Evolutionary conservation across 2,113 vertebrate genomes (phyloP).

Genomic region (Corapipo altera): DNA sequence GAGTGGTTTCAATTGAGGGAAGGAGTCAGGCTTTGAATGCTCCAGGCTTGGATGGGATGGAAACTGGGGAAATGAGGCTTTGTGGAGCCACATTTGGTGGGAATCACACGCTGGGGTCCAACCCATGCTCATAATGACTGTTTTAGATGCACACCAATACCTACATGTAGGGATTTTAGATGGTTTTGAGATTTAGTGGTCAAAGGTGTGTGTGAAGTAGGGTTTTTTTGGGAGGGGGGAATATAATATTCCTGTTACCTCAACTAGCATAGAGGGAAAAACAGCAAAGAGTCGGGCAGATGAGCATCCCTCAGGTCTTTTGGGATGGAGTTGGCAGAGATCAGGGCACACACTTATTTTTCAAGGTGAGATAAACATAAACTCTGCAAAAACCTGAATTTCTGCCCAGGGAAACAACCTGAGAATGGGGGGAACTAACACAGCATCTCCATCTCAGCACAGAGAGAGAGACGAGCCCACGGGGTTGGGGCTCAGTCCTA

Average conservation of each 20-base stretch:
- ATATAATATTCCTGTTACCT: not conserved
- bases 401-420: not conserved
- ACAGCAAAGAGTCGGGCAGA: not conserved
- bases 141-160: not conserved
- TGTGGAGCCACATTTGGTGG: rapidly evolving
- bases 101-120: not conserved
- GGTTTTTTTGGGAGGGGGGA: rapidly evolving
- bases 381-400: not conserved
- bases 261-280: rapidly evolving
- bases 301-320: not conserved
- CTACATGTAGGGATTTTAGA: not conserved
- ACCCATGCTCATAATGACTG: rapidly evolving
- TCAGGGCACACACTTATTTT: not conserved
- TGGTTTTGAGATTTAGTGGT: not conserved
- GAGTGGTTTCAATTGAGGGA: not conserved
- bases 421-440: not conserved
- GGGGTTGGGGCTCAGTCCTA: not conserved
- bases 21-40: not conserved
- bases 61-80: rapidly evolving
- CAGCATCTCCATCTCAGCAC: rapidly evolving
- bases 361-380: not conserved
- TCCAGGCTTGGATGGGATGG: not conserved
- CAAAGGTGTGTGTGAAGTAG: rapidly evolving
- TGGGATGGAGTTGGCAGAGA: not conserved
- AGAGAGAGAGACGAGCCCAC: rapidly evolving